Evolutionary conservation across 1,140 invertebrate genomes (phyloP).

Genomic region (Pararge aegeria): DNA sequence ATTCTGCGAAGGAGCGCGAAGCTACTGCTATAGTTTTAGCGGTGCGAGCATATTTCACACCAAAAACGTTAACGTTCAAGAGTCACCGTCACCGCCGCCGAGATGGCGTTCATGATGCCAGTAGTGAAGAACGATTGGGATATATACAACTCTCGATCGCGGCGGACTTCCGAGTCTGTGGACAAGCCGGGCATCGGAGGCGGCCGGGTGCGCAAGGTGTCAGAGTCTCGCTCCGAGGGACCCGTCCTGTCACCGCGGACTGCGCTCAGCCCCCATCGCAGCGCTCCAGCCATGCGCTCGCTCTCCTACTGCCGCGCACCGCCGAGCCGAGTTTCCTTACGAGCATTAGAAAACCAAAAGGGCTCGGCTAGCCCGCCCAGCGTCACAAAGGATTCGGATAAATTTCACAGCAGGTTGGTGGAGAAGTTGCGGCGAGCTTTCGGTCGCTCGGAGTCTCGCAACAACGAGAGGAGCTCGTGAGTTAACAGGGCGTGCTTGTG

Average conservation of each 20-base stretch:
- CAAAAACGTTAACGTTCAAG: constrained; percentile 71
- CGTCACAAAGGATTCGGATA: constrained; percentile 85
- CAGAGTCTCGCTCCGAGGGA: constrained; percentile 90
- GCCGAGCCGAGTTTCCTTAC: constrained; percentile 78
- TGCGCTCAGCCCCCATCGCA: constrained; percentile 83
- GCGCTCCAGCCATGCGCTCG: constrained; percentile 83
- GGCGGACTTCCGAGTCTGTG: constrained; percentile 87
- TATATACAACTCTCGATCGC: constrained; percentile 90
- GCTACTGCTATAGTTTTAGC: constrained; percentile 40
- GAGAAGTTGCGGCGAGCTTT: constrained; percentile 90
- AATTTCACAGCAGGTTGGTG: constrained; percentile 91
- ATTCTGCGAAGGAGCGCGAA: constrained; percentile 26
- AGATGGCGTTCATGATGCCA: constrained; percentile 96
- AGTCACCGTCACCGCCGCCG: constrained; percentile 62
- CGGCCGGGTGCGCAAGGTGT: constrained; percentile 87
- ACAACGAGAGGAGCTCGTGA: constrained; percentile 74
- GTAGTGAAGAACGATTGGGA: constrained; percentile 96
- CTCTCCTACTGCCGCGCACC: constrained; percentile 81
- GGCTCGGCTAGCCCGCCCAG: constrained; percentile 81
- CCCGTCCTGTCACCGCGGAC: constrained; percentile 86
- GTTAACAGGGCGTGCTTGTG: constrained; percentile 65
- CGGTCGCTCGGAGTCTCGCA: constrained; percentile 80
- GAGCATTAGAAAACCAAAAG: constrained; percentile 80
- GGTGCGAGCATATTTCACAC: constrained; percentile 44
- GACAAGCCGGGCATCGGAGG: constrained; percentile 81